Percentiles rank a stretch among this genome's conserved stretches.
Conservation (phyloP, 1,140 invertebrate species). For the Paraescarpia echinospica region DNA sequence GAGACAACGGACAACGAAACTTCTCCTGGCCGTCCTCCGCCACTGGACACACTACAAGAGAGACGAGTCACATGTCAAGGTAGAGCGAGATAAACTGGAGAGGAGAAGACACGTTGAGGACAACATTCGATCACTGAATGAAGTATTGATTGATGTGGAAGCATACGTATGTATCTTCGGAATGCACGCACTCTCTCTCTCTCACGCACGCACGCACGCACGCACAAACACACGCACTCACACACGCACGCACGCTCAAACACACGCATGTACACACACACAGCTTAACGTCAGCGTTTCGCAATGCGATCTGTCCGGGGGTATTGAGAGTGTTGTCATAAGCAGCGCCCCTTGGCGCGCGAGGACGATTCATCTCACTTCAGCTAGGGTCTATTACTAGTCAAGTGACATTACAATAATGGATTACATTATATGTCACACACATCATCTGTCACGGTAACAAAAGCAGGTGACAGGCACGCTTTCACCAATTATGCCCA, state of each 20-base stretch:
- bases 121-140: too few species aligned
- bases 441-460: not conserved
- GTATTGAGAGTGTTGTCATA: too few species aligned
- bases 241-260: too few species aligned
- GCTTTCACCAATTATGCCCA: not conserved
- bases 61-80: not conserved
- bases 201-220: too few species aligned
- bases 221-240: too few species aligned
- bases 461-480: not conserved
- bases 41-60: not conserved
- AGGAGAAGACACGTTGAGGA: not conserved
- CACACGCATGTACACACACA: too few species aligned
- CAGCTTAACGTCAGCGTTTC: too few species aligned
- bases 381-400: too few species aligned
- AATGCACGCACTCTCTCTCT: not conserved
- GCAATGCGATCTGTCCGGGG: too few species aligned
- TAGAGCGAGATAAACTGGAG: not conserved
- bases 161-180: not conserved
- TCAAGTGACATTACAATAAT: not conserved
- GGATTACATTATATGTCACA: not conserved
- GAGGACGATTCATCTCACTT: too few species aligned
- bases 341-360: too few species aligned
- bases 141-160: not conserved
- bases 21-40: not conserved
- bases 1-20: slow-evolving; percentile 4